Evolutionary conservation across 2,888 invertebrate species (phyloP), one percentile per base, ranked within the genome.

Genomic region (Andrena bicolor): DNA sequence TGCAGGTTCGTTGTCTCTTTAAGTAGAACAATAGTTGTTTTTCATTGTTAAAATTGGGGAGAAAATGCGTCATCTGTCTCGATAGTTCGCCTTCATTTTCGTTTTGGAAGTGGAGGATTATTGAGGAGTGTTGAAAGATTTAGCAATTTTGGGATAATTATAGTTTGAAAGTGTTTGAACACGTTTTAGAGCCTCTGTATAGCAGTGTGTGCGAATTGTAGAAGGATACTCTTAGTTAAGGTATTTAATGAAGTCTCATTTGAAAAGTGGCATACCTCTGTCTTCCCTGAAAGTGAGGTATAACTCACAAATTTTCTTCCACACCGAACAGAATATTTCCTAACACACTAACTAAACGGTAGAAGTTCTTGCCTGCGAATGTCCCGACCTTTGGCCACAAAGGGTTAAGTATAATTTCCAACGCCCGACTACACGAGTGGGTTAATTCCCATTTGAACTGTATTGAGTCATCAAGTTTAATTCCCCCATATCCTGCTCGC

Each of bases 381-480:
- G 80, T 61, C 79, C 79, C 65, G 79, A 80, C 79, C 72, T 78
- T 26, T 78, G 80, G 72, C 72, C 80, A 35, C 65, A 32, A 66
- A 80, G 72, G 80, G 80, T 80, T 72, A 80, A 80, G 79, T 72
- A 71, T 78, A 80, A 78, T 80, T 80, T 80, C 80, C 61, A 80
- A 65, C 66, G 79, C 61, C 66, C 79, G 72, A 56, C 66, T 79
- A 68, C 80, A 78, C 79, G 80, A 78, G 79, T 79, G 79, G 80
- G 80, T 80, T 80, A 78, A 80, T 80, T 80, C 79, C 72, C 79
- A 80, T 80, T 80, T 80, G 80, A 80, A 72, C 80, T 79, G 66
- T 78, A 80, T 80, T 78, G 80, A 80, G 80, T 80, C 80, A 80
- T 80, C 80, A 72, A 66, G 79, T 72, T 72, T 80, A 80, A 78